phyloP scores from a whole-genome alignment of 2,797 vertebrate genomes.

The Saxicola maurus region DNA sequence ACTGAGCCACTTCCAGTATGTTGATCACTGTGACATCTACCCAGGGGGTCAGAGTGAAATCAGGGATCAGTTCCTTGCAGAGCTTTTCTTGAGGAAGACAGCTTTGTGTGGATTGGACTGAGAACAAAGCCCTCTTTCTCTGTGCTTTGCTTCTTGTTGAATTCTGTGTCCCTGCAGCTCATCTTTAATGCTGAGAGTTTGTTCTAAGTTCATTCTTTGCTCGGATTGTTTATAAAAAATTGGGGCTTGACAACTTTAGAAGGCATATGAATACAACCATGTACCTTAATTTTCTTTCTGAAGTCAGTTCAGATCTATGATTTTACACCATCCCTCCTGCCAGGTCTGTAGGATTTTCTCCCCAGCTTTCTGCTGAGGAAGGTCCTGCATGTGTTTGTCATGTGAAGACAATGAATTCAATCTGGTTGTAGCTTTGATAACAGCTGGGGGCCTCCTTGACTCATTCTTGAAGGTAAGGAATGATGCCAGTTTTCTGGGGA shows the following conservation, averaged over 20 bases:
- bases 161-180: not conserved
- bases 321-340: not conserved
- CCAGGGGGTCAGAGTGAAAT: not conserved
- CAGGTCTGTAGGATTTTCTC: not conserved
- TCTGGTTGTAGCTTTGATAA: not conserved
- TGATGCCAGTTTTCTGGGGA: not conserved
- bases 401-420: not conserved
- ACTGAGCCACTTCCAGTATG: not conserved
- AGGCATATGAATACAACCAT: not conserved
- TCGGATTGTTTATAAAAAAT: not conserved
- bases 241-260: not conserved
- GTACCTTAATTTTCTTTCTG: not conserved
- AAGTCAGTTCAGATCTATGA: not conserved
- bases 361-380: not conserved
- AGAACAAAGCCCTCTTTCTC: not conserved
- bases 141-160: not conserved
- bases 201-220: not conserved
- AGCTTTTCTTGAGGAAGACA: not conserved
- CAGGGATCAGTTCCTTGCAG: not conserved
- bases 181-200: not conserved
- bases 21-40: not conserved
- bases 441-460: not conserved
- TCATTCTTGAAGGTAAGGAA: not conserved
- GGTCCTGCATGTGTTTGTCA: accelerated
- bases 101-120: not conserved